Percentiles rank a stretch among this genome's conserved stretches.
Evolutionary conservation across 1,140 invertebrate species (phyloP).

Genomic region (Chrysopa pallens): DNA sequence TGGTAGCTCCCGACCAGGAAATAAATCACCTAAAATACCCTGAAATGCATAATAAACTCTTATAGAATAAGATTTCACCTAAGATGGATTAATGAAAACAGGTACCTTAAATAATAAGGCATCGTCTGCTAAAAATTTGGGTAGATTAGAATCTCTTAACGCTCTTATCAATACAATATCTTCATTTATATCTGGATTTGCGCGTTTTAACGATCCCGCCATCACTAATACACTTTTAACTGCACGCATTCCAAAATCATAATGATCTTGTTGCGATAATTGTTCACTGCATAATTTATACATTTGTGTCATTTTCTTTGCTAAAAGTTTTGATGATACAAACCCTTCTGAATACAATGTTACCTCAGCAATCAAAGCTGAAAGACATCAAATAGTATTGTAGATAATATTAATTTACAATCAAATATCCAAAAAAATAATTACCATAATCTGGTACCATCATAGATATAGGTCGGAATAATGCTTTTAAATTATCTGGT

Average conservation of each 20-base stretch:
- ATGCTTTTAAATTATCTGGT: conserved; percentile 65
- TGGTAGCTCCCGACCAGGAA: conserved; percentile 65
- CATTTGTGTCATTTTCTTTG: conserved; percentile 81
- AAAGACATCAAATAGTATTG: conserved; percentile 11
- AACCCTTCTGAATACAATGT: conserved; percentile 86
- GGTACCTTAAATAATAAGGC: conserved; percentile 48
- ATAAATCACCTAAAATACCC: conserved; percentile 78
- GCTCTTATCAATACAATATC: conserved; percentile 66
- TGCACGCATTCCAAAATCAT: conserved; percentile 81
- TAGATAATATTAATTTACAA: neutral
- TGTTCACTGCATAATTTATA: conserved; percentile 85
- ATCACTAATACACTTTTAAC: conserved; percentile 58
- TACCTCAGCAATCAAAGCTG: conserved; percentile 78
- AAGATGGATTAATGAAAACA: neutral
- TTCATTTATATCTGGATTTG: conserved; percentile 63
- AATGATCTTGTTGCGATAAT: conserved; percentile 82
- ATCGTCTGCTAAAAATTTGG: conserved; percentile 80
- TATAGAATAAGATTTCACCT: conserved; percentile 1
- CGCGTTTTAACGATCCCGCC: conserved; percentile 73
- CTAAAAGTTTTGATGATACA: conserved; percentile 65
- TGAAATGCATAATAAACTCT: conserved; percentile 19
- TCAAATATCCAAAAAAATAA: conserved; percentile 6
- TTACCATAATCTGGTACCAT: conserved; percentile 82
- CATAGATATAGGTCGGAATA: conserved; percentile 81
- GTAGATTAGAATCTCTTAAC: conserved; percentile 77